These are phyloP conservation scores for Corythornis madagascariensis DNA, from an alignment of 2,113 vertebrate genomes.

Conservation along the genomic window DNA sequence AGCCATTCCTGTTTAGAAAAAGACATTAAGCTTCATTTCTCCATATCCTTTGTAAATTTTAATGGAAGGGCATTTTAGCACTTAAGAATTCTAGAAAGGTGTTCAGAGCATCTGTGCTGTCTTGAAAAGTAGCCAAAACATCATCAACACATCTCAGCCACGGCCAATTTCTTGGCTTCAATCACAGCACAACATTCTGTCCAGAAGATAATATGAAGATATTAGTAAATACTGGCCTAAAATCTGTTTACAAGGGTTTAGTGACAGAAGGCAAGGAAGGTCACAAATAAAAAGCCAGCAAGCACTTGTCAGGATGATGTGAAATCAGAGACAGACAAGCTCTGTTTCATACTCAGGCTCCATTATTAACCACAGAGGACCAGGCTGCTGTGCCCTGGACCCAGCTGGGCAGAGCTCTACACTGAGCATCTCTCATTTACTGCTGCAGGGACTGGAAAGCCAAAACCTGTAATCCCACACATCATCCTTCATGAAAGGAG, in stretches of 20 bases:
- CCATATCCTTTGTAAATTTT: conserved; percentile 34
- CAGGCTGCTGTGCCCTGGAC: not conserved
- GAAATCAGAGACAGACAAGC: not conserved
- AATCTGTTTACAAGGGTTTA: conserved; percentile 16
- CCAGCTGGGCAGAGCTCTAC: not conserved
- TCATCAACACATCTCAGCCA: conserved; percentile 6
- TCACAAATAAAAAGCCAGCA: not conserved
- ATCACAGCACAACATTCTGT: not conserved
- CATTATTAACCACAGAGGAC: not conserved
- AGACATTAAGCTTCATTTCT: conserved; percentile 2
- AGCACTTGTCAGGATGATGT: not conserved
- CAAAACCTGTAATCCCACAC: not conserved
- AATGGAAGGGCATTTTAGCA: conserved; percentile 2
- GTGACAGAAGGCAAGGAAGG: conserved; percentile 31
- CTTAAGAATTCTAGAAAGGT: conserved; percentile 66
- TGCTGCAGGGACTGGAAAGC: not conserved
- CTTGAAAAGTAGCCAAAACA: conserved; percentile 65
- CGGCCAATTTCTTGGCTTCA: not conserved
- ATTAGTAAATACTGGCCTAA: conserved; percentile 13
- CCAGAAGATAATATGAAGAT: conserved; percentile 19
- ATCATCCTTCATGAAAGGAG: not conserved
- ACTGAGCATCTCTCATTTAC: not conserved
- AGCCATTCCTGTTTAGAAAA: not conserved
- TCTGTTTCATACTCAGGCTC: not conserved
- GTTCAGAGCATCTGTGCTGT: conserved; percentile 57